Percentiles rank a stretch among this genome's conserved stretches.
Conservation (phyloP, 2,888 invertebrate genomes). For the Heliconius sara region DNA sequence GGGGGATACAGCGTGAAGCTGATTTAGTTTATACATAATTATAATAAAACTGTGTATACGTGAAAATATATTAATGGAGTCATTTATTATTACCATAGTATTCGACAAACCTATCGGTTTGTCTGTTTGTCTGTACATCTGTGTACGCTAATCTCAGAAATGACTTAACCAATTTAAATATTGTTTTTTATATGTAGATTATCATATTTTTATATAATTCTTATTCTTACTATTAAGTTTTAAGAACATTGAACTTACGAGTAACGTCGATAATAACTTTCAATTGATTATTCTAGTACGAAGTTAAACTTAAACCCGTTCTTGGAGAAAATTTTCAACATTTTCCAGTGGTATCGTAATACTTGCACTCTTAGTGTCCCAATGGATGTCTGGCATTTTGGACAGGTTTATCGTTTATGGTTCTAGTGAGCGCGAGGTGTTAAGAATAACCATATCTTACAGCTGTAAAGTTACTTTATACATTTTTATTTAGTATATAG, state of each 20-base stretch:
- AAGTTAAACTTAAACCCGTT: constrained; percentile 13
- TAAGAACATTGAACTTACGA: neutral
- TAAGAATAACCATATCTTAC: constrained; percentile 39
- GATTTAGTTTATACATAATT: too few relatives aligned
- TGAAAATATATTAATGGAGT: too few relatives aligned
- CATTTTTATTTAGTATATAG: neutral
- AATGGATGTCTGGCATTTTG: constrained; percentile 35
- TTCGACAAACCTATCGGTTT: too few relatives aligned
- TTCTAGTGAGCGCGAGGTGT: constrained; percentile 38
- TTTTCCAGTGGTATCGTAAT: constrained; percentile 27
- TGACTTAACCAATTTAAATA: too few relatives aligned
- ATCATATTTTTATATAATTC: too few relatives aligned
- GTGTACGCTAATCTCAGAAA: too few relatives aligned
- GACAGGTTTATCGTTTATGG: constrained; percentile 42
- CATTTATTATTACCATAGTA: too few relatives aligned
- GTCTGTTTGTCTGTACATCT: too few relatives aligned
- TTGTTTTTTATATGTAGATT: too few relatives aligned
- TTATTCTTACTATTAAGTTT: neutral
- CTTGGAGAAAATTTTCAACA: constrained; percentile 18
- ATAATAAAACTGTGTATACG: too few relatives aligned
- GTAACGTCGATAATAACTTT: constrained; percentile 21
- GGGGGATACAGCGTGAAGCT: too few relatives aligned
- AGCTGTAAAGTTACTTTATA: constrained; percentile 16
- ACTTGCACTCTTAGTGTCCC: constrained; percentile 36
- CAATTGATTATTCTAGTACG: constrained; percentile 14